phyloP scores from a whole-genome alignment of 2,888 invertebrate genomes.

The Carcina quercana region DNA sequence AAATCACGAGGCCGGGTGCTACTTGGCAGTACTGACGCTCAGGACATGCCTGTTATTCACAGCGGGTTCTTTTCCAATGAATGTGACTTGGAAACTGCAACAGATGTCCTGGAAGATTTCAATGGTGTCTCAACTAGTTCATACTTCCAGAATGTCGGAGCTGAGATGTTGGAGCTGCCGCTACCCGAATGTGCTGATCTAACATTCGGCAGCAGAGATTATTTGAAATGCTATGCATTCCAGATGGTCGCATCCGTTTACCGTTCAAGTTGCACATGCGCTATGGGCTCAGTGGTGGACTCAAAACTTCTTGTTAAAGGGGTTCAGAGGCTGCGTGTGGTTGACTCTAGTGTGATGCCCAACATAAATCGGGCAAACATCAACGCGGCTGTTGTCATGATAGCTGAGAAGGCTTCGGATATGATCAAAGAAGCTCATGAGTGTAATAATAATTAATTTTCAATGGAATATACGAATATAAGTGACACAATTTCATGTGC shows the following conservation, averaged over 20 bases:
- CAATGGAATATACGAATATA: no score
- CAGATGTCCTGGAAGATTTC: background rate
- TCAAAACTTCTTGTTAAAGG: background rate
- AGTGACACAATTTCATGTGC: no score
- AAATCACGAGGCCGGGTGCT: background rate
- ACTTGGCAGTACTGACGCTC: background rate
- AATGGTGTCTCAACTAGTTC: background rate
- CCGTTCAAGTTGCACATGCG: background rate
- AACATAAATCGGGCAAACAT: slow-evolving; percentile 86
- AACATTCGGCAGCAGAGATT: background rate
- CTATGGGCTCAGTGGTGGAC: background rate
- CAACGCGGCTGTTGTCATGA: slow-evolving; percentile 88
- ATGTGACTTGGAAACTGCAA: background rate
- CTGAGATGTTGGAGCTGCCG: slow-evolving; percentile 49
- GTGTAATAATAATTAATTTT: no score
- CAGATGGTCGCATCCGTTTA: background rate
- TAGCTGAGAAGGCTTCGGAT: slow-evolving; percentile 87
- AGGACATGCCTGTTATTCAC: background rate
- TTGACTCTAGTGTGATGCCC: slow-evolving; percentile 91
- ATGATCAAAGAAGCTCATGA: slow-evolving; percentile 86
- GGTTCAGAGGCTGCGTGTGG: slow-evolving; percentile 74
- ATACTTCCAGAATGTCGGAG: slow-evolving; percentile 10
- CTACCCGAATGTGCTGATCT: slow-evolving; percentile 22
- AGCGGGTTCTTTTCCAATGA: background rate
- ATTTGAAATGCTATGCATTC: background rate